phyloP scores from a whole-genome alignment of 2,888 invertebrate genomes.

The Microplitis manilae region DNA sequence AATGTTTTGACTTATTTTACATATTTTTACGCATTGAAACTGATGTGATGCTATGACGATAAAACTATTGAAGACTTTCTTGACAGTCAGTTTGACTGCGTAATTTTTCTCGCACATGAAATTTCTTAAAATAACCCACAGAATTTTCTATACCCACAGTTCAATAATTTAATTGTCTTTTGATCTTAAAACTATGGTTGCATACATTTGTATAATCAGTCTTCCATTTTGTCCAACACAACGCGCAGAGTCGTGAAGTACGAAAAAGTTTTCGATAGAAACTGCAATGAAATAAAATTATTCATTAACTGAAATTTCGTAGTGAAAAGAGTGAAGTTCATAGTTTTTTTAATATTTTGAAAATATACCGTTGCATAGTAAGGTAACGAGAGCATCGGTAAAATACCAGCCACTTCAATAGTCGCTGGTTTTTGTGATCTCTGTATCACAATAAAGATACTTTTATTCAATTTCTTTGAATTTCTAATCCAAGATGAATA shows the following conservation, averaged over 20 bases:
- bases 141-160: too few species aligned
- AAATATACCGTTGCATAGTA: constrained; percentile 38
- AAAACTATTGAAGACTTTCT: too few species aligned
- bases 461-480: constrained; percentile 39
- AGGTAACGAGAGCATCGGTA: constrained; percentile 34
- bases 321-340: too few species aligned
- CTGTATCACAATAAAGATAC: constrained; percentile 26
- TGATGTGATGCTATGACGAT: too few species aligned
- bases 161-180: background rate
- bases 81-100: too few species aligned
- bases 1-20: too few species aligned
- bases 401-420: constrained; percentile 37
- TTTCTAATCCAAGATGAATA: constrained; percentile 49
- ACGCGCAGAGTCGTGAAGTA: constrained; percentile 44
- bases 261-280: constrained; percentile 39
- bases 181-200: background rate
- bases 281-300: constrained; percentile 29
- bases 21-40: too few species aligned
- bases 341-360: background rate
- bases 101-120: too few species aligned
- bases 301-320: too few species aligned
- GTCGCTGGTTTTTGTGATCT: constrained; percentile 34
- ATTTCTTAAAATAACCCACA: too few species aligned
- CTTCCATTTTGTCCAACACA: constrained; percentile 1
- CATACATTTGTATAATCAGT: background rate